These are phyloP conservation scores for Elmis aenea DNA, from an alignment of 2,888 invertebrate species.

Conservation along the genomic window DNA sequence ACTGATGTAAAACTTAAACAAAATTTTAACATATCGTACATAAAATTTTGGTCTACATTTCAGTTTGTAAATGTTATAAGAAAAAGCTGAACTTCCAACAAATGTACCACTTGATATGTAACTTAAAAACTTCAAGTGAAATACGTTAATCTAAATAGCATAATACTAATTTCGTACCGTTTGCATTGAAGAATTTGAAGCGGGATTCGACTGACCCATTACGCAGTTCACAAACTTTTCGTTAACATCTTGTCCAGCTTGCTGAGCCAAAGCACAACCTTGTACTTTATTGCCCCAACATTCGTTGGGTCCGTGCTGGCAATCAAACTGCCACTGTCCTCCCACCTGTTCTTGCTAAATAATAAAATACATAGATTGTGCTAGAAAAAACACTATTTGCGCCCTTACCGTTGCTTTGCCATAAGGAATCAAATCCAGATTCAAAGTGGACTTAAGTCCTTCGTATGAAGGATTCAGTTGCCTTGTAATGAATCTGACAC, in stretches of 20 bases:
- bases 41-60: no score
- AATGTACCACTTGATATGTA: no score
- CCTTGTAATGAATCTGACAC: constrained; percentile 44
- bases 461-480: constrained; percentile 41
- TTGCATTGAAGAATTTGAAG: constrained; percentile 19
- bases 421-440: constrained; percentile 46
- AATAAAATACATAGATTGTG: no score
- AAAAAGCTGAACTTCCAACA: no score
- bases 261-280: constrained; percentile 46
- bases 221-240: constrained; percentile 44
- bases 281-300: constrained; percentile 50
- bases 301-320: constrained; percentile 49
- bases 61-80: no score
- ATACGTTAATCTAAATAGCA: not conserved
- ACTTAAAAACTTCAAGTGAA: no score
- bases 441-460: constrained; percentile 7
- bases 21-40: no score
- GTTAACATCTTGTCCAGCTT: constrained; percentile 24
- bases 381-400: not conserved
- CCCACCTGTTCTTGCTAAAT: constrained; percentile 8
- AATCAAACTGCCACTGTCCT: constrained; percentile 38
- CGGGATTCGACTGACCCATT: constrained; percentile 36
- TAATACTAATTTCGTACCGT: constrained; percentile 18
- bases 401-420: constrained; percentile 50
- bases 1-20: no score